Conservation (phyloP, 1,140 invertebrate genomes). For the Bombus pyrosoma region DNA sequence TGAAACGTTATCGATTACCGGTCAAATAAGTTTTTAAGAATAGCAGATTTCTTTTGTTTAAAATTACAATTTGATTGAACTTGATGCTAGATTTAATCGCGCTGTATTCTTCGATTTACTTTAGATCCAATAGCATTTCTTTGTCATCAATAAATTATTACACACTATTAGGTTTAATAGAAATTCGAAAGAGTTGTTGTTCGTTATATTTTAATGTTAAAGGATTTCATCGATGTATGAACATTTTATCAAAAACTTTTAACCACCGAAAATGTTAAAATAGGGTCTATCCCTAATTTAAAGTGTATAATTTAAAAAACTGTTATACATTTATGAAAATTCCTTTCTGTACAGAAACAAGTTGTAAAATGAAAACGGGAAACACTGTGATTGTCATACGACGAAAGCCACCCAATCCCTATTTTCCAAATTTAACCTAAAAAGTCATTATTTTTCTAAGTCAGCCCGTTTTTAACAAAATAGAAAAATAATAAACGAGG, state of each 20-base stretch:
- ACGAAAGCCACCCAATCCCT: neutral
- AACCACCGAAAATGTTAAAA: neutral
- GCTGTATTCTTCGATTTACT: too few species aligned
- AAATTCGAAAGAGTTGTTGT: neutral
- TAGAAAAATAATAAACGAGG: neutral
- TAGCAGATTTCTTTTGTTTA: neutral
- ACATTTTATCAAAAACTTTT: too few species aligned
- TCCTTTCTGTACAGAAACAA: neutral
- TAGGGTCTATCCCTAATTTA: too few species aligned
- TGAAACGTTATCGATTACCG: neutral
- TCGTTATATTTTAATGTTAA: neutral
- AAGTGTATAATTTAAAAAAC: too few species aligned
- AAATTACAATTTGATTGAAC: neutral
- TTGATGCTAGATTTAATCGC: neutral
- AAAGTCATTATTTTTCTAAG: conserved; percentile 38
- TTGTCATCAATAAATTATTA: too few species aligned
- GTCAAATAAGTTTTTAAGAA: too few species aligned
- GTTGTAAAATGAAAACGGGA: neutral
- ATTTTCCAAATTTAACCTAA: neutral
- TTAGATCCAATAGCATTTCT: too few species aligned
- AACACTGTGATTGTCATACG: neutral
- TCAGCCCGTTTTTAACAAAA: neutral
- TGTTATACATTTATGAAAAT: too few species aligned
- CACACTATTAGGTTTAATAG: neutral
- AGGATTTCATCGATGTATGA: too few species aligned